A percentile compares a stretch with the other conserved stretches of the same genome.
Conservation (phyloP, 2,888 invertebrate species). For the Diogma glabrata region DNA sequence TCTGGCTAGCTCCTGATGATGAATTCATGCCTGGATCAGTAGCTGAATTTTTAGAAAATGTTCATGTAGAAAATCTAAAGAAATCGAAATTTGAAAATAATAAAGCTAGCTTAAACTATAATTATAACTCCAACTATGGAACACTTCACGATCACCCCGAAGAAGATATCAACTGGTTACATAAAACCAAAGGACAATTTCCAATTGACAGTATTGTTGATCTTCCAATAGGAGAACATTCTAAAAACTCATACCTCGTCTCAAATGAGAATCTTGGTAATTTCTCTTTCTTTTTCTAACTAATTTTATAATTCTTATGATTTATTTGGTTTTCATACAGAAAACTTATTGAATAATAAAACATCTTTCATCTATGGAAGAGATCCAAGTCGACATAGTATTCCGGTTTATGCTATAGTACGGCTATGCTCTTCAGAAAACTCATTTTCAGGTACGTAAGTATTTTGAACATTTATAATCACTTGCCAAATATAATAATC, state of each 20-base stretch:
- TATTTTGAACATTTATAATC: no score
- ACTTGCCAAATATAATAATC: no score
- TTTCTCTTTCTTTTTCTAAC: no score
- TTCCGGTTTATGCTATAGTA: slow-evolving; percentile 49
- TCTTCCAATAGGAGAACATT: slow-evolving; percentile 26
- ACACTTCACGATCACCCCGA: not conserved
- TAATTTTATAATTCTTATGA: no score
- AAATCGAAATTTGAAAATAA: slow-evolving; percentile 4
- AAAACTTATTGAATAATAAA: slow-evolving; percentile 30
- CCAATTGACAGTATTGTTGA: slow-evolving; percentile 6
- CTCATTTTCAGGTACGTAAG: no score
- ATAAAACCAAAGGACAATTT: slow-evolving; percentile 6
- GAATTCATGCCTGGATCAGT: slow-evolving; percentile 49
- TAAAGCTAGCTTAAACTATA: slow-evolving; percentile 5
- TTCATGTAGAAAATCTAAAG: slow-evolving; percentile 33
- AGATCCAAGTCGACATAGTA: slow-evolving; percentile 40
- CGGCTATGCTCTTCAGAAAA: slow-evolving; percentile 41
- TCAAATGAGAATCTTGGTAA: slow-evolving; percentile 36
- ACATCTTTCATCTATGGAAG: slow-evolving; percentile 48
- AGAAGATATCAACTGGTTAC: slow-evolving; percentile 1
- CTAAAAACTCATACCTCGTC: slow-evolving; percentile 39
- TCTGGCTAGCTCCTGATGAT: slow-evolving; percentile 55
- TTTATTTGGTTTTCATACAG: no score
- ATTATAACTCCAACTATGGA: slow-evolving; percentile 1
- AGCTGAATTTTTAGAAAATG: slow-evolving; percentile 47